Evolutionary conservation across 30 jellyfish, hydroid and myxozoan species (phyloP).

Genomic region (Hydra vulgaris): DNA sequence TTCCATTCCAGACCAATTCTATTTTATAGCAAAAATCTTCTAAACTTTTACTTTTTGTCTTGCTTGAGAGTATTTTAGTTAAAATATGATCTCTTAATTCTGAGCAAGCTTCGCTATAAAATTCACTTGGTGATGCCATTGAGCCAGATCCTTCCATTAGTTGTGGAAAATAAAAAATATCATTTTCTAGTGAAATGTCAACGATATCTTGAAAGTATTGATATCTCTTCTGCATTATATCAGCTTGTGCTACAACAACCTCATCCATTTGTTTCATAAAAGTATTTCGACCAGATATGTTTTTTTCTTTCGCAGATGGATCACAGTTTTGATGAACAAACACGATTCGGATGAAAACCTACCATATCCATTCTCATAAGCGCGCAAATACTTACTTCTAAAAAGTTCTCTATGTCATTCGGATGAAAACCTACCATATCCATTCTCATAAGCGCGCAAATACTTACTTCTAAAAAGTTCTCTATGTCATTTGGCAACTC

Average conservation of each 20-base stretch:
- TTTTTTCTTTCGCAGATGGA: background rate
- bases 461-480: no score
- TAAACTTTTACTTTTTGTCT: no score
- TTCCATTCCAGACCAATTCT: background rate
- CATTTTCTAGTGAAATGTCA: background rate
- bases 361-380: no score
- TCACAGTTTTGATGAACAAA: constrained; percentile 19
- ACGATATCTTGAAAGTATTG: background rate
- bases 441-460: no score
- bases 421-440: constrained; percentile 4
- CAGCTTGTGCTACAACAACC: background rate
- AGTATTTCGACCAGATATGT: background rate
- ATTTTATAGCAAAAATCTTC: background rate
- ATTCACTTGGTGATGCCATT: no score
- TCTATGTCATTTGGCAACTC: constrained; percentile 3
- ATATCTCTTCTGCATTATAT: background rate
- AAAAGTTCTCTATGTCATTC: no score
- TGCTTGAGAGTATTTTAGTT: no score
- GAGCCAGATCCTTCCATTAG: no score
- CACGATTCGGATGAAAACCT: no score
- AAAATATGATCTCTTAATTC: no score
- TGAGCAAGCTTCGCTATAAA: no score
- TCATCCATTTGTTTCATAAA: constrained; percentile 9
- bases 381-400: no score
- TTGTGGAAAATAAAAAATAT: constrained; percentile 5